Conservation (phyloP, 2,113 vertebrate genomes). For the Anguilla japonica region DNA sequence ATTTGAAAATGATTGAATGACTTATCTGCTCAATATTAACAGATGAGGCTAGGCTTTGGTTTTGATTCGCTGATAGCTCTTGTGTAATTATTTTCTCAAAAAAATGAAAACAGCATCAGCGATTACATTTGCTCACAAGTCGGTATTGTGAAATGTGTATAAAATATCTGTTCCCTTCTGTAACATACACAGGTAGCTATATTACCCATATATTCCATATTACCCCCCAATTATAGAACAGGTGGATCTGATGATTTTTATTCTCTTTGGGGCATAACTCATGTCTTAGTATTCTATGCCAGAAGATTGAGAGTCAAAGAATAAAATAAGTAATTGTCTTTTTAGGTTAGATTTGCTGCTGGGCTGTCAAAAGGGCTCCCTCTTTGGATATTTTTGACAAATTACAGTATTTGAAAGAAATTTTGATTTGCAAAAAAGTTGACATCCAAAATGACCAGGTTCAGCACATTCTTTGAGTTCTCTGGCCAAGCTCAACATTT, state of each 20-base stretch:
- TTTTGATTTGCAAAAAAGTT: background rate
- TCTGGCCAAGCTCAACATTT: background rate
- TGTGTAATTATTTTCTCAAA: background rate
- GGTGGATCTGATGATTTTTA: background rate
- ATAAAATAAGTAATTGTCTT: background rate
- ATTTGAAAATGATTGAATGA: constrained; percentile 2
- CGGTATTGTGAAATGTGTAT: background rate
- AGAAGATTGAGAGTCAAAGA: background rate
- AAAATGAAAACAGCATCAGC: background rate
- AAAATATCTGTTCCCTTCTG: background rate
- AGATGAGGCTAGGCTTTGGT: background rate
- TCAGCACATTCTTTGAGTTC: background rate
- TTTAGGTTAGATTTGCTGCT: background rate
- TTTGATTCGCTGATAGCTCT: background rate
- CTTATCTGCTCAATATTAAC: constrained; percentile 16
- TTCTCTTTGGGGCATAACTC: background rate
- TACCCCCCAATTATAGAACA: background rate
- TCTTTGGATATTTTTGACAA: constrained; percentile 56
- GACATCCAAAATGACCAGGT: background rate
- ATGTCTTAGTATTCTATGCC: background rate
- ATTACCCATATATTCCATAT: too few species aligned
- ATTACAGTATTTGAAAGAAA: constrained; percentile 48
- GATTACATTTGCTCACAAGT: background rate
- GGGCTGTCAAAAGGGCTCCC: constrained; percentile 59
- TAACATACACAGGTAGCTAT: background rate